Base-by-base conservation (phyloP, 2,113 vertebrate species). In the Mandrillus leucophaeus region DNA sequence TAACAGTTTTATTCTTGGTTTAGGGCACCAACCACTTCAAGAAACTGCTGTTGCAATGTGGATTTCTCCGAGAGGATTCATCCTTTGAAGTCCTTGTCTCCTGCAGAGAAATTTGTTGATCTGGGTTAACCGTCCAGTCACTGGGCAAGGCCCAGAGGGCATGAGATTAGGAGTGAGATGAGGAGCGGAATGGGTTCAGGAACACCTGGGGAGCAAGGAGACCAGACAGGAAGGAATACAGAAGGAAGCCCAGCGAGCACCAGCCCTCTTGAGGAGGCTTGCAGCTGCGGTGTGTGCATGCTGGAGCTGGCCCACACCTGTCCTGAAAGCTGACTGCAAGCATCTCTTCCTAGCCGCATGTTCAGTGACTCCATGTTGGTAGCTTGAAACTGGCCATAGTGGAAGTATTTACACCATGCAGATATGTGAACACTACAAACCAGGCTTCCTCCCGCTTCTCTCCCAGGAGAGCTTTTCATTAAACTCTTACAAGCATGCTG, bases 201-300 rank as follows among this genome's bases (percentile, higher is more conserved):
- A 73, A 45, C 61, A 16, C 17, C 68, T 4, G 23, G 57, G 45
- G n/a, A 82, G 3, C 30, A 30, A 35, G 68, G 68, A 27, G 30
- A 11, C 25, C 30, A 45, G 48, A 14, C 5, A 1, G 70, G 57
- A 43, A 66, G 72, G 55, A 78, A 1, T 1, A 25, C 22, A 20
- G 10, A 30, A 73, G 59, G 61, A 43, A 48, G 35, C 45, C 18
- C 8, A 35, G 7, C 0, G 0, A 59, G 93, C 13, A 38, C 10
- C 9, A 43, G 4, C 6, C 38, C 22, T 40, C 84, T 10, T 6
- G 23, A 52, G 23, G 12, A 59, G 50, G 6, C 5, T 0, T 38
- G 10, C 30, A 6, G 20, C 25, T 23, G 2, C 2, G 6, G 25
- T 6, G 2, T 35, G 20, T 22, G 16, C 22, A 0, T 17, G 30